phyloP scores from a whole-genome alignment of 2,797 vertebrate genomes.

The Pseudomugil gertrudae region DNA sequence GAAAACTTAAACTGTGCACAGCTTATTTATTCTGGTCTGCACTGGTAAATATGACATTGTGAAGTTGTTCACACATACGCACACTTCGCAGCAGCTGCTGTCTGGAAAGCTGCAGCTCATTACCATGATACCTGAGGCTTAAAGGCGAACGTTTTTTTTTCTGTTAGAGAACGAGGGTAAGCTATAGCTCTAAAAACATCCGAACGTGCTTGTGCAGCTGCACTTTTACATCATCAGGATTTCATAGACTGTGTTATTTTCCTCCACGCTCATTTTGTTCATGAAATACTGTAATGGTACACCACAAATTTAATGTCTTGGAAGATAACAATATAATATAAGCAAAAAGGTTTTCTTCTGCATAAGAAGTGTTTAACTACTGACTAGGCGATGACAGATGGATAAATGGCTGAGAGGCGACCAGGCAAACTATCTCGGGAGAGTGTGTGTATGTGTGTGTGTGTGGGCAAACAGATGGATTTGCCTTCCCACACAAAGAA shows the following conservation, averaged over 20 bases:
- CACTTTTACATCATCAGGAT: slow-evolving; percentile 22
- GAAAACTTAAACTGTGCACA: background rate
- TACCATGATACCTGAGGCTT: slow-evolving; percentile 71
- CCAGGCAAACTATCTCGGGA: slow-evolving; percentile 32
- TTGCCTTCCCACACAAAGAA: slow-evolving; percentile 25
- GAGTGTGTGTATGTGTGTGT: too few relatives aligned
- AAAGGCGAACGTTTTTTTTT: slow-evolving; percentile 57
- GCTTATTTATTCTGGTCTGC: slow-evolving; percentile 6
- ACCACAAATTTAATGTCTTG: slow-evolving; percentile 16
- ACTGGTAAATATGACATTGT: slow-evolving; percentile 12
- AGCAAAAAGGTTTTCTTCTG: slow-evolving; percentile 27
- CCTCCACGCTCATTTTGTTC: slow-evolving; percentile 6
- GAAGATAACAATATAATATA: slow-evolving; percentile 24
- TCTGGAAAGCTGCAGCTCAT: slow-evolving; percentile 67
- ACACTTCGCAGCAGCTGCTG: slow-evolving; percentile 45
- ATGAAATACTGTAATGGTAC: slow-evolving; percentile 25
- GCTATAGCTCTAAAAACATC: slow-evolving; percentile 29
- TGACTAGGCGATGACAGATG: slow-evolving; percentile 48
- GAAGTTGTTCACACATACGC: slow-evolving; percentile 16
- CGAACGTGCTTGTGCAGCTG: slow-evolving; percentile 22
- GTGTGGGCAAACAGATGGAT: slow-evolving; percentile 48
- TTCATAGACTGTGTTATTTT: background rate
- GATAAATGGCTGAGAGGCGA: slow-evolving; percentile 46
- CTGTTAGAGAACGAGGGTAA: slow-evolving; percentile 38
- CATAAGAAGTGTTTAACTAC: slow-evolving; percentile 28